Percentiles rank a stretch among this genome's conserved stretches.
phyloP scores from a whole-genome alignment of 2,797 vertebrate species.

The Cryptoblepharus egeriae region DNA sequence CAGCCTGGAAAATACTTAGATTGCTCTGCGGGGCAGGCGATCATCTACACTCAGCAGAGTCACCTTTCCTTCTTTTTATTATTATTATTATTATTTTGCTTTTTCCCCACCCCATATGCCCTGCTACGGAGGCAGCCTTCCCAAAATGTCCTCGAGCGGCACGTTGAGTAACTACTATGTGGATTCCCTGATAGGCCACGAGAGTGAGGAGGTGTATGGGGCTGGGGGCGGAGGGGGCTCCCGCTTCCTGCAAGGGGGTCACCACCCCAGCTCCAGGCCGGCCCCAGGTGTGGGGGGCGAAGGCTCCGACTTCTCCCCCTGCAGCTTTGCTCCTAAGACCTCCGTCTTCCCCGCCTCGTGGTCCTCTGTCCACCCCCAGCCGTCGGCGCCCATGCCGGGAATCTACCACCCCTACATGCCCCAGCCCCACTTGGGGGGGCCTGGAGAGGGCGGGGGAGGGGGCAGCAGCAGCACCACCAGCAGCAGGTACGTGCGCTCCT shows the following conservation, averaged over 20 bases:
- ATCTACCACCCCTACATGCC: constrained; percentile 95
- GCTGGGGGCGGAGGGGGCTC: constrained; percentile 88
- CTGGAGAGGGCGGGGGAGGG: constrained; percentile 81
- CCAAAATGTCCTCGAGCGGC: constrained; percentile 96
- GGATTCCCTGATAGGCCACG: constrained; percentile 95
- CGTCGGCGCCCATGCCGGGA: constrained; percentile 83
- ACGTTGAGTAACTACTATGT: constrained; percentile 96
- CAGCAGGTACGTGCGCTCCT: constrained; percentile 93
- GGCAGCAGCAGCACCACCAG: no score
- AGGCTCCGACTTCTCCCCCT: constrained; percentile 91
- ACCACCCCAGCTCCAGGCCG: constrained; percentile 89
- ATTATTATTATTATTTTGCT: no score
- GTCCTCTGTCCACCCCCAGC: constrained; percentile 90
- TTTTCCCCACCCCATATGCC: constrained; percentile 25
- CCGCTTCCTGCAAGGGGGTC: constrained; percentile 66
- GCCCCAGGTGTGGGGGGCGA: constrained; percentile 89
- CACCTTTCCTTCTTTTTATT: constrained; percentile 86
- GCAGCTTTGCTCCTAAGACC: constrained; percentile 95
- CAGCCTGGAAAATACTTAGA: constrained; percentile 98
- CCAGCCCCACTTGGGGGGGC: constrained; percentile 87
- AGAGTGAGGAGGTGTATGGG: constrained; percentile 92
- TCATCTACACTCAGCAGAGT: constrained; percentile 88
- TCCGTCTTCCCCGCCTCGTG: constrained; percentile 90
- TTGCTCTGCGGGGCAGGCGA: constrained; percentile 92
- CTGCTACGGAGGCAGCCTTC: constrained; percentile 75